Base-by-base conservation (phyloP, 2,797 vertebrate species). In the Nothura maculosa region DNA sequence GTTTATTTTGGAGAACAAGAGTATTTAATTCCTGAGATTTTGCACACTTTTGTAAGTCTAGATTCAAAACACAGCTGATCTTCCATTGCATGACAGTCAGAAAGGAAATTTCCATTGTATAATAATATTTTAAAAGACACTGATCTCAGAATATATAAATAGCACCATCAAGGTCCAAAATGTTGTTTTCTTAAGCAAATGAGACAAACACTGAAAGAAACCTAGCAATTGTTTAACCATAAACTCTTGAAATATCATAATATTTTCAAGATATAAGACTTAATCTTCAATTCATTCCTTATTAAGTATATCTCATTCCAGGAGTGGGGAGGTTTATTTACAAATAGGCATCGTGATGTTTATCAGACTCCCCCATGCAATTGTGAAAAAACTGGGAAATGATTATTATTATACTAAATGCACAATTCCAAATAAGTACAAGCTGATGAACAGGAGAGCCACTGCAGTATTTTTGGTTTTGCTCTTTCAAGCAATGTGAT, bases 361-460 rank as follows among this genome's bases (percentile, higher is more conserved):
- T 90, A 94, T 10, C 16, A 55, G 64, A 17, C 3, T 90, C 45
- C 12, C 4, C 36, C 28, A 55, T 2, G 4, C 58, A 89, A 90
- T 25, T 85, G 34, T 43, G 38, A 87, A 47, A 62, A 19, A 88
- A 82, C 24, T 55, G 27, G n/a, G 34, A 92, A 94, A 89, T 74
- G 4, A 27, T 36, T 93, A 58, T 81, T 94, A 87, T 63, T 77
- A 14, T 62, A 42, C 27, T 77, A 93, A 92, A 82, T 85, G 58
- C 42, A 40, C 19, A 76, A 30, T 36, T 85, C 64, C 82, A 58
- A 80, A 36, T 58, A 90, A 82, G 28, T 42, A 62, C 48, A 78
- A 3, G 5, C 19, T 72, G 45, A 93, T 94, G 54, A 94, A 77
- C 12, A 3, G 58, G 84, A 89, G 81, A 95, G 81, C 84, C 94